Evolutionary conservation across 2,113 vertebrate species (phyloP).

Genomic region (Onychostoma macrolepis): DNA sequence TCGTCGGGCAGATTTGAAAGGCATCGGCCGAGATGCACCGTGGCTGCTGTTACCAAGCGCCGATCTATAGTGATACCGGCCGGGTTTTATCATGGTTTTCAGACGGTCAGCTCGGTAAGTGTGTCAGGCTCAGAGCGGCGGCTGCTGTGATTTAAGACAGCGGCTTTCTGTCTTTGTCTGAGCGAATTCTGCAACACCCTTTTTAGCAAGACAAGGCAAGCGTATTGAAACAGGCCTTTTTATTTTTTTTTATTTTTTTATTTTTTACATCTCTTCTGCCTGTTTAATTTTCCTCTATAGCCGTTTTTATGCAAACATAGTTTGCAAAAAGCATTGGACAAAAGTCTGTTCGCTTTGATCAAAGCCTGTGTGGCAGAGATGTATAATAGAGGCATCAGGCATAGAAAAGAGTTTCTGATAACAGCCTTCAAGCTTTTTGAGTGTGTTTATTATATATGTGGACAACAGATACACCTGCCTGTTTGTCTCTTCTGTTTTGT

Average conservation of each 20-base stretch:
- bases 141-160: slow-evolving; percentile 1
- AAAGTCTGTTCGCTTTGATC: background rate
- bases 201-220: background rate
- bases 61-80: slow-evolving; percentile 63
- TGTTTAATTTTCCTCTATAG: background rate
- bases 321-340: background rate
- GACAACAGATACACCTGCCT: background rate
- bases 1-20: slow-evolving; percentile 44
- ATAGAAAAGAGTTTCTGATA: background rate
- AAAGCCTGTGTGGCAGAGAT: background rate
- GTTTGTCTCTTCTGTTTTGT: background rate
- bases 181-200: background rate
- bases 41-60: slow-evolving; percentile 58
- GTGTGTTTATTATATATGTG: background rate
- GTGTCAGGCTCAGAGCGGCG: background rate
- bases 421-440: background rate
- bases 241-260: no score
- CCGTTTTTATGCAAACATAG: background rate
- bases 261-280: background rate
- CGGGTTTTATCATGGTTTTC: slow-evolving; percentile 74
- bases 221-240: slow-evolving; percentile 20
- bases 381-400: background rate
- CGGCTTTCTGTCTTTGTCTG: slow-evolving; percentile 12
- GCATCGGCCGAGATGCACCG: slow-evolving; percentile 73
- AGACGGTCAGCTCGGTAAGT: slow-evolving; percentile 77